phyloP scores from a whole-genome alignment of 1,140 invertebrate species.

The Diabrotica undecimpunctata region DNA sequence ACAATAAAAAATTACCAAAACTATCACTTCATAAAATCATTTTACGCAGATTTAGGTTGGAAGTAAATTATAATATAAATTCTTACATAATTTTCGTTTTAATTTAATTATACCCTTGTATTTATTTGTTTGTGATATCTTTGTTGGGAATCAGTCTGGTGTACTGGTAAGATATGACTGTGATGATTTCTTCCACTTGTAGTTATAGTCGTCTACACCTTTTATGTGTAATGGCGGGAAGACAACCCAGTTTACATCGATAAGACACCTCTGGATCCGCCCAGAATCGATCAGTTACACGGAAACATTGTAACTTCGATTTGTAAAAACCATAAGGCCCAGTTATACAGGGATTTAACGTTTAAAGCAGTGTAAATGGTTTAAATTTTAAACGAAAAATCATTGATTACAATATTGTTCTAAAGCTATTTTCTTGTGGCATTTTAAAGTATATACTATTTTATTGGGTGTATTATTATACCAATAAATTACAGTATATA shows the following conservation, averaged over 20 bases:
- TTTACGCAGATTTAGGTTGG: no score
- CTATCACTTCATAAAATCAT: no score
- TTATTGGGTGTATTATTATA: no score
- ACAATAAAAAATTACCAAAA: no score
- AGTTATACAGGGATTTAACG: neutral
- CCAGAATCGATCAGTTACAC: neutral
- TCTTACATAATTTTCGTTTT: no score
- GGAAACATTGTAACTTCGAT: neutral
- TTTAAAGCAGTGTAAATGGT: neutral
- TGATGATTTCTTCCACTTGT: constrained; percentile 17
- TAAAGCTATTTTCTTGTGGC: no score
- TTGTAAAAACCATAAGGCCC: neutral
- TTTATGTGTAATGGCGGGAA: constrained; percentile 18
- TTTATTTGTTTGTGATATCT: constrained; percentile 4
- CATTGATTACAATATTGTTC: neutral
- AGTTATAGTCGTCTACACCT: constrained; percentile 12
- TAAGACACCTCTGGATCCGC: constrained; percentile 14
- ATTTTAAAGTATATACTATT: no score
- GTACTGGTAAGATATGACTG: constrained; percentile 14
- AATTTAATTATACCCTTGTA: neutral
- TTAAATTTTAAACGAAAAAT: neutral
- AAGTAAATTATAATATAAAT: no score
- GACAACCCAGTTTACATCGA: constrained; percentile 10
- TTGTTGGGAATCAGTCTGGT: constrained; percentile 6
- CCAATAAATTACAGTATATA: no score